Evolutionary conservation across 2,888 invertebrate genomes (phyloP), one percentile per base, ranked within the genome.

Genomic region (Drosophila seclusa): DNA sequence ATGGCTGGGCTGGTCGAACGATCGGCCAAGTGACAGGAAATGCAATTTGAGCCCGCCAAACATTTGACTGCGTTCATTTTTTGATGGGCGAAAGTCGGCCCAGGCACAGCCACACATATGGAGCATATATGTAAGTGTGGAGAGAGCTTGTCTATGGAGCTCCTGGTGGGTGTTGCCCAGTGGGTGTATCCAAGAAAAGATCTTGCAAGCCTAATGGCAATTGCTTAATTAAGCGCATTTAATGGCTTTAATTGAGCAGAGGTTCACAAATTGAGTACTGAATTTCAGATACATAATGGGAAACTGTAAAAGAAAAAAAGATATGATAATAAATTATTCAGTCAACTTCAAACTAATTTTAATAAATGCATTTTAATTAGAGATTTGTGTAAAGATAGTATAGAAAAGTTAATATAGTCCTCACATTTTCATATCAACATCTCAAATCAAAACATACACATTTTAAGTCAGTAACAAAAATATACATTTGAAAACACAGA

Each of bases 21-120:
- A 79, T 82, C 72, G 73, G 73, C 89, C 76, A 78, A 87, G 87
- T 89, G 89, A 87, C 87, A 89, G 89, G 89, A 89, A 86, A 86
- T 89, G 85, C 89, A 87, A 86, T 89, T 86, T 87, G 78, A 89
- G 89, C 74, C 73, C 74, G 80, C 78, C 60, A 82, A 84, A 73
- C 68, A 68, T 86, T 86, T 82, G 85, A 89, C 85, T 80, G 69
- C 77, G 82, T 87, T 79, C 74, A 84, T 72, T 80, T 78, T 71
- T 57, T 73, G 85, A 82, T 82, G 85, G 88, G 88, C 87, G 80
- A 87, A 87, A 89, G 89, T 87, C 71, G 74, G 74, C 66, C 72
- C 69, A 76, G 69, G 50, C 68, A 68, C 63, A 63, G 34, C 27
- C 52, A 45, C 34, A 68, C 67, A 76, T 76, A 68, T 58, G 48